Conservation (phyloP, 2,797 vertebrate species). For the Tarsius wallacei region DNA sequence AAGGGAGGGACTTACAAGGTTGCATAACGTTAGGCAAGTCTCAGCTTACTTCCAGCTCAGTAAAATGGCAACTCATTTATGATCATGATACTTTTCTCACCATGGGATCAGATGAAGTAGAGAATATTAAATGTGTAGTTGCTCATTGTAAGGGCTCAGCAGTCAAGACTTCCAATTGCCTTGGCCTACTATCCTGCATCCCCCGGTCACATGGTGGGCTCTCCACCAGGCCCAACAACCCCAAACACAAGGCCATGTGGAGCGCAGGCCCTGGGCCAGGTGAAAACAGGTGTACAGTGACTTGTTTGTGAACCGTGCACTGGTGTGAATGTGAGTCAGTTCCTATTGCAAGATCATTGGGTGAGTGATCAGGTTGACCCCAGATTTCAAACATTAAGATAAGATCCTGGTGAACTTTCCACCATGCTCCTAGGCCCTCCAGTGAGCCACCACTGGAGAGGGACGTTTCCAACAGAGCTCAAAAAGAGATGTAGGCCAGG, state of each 20-base stretch:
- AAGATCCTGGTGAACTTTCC: not conserved
- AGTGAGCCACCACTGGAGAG: not conserved
- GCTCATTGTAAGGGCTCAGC: no score
- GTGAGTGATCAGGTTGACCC: no score
- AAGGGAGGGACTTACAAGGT: not conserved
- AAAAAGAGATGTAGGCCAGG: not conserved
- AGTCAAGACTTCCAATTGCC: not conserved
- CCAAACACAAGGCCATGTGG: not conserved
- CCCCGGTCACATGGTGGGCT: not conserved
- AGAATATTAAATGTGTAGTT: not conserved
- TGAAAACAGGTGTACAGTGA: not conserved
- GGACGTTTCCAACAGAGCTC: accelerated
- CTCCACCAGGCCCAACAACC: not conserved
- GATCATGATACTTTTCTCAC: not conserved
- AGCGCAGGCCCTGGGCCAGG: not conserved
- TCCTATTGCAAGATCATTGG: no score
- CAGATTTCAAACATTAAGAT: not conserved
- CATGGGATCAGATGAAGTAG: no score
- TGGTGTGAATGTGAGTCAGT: not conserved
- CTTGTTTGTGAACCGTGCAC: accelerated
- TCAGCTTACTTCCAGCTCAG: not conserved
- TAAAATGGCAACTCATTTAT: not conserved
- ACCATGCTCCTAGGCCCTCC: not conserved
- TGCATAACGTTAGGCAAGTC: not conserved
- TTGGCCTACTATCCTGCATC: not conserved